Percentiles rank a stretch among this genome's conserved stretches.
These are phyloP conservation scores for Phthorimaea operculella DNA, from an alignment of 1,140 invertebrate species.

Conservation along the genomic window DNA sequence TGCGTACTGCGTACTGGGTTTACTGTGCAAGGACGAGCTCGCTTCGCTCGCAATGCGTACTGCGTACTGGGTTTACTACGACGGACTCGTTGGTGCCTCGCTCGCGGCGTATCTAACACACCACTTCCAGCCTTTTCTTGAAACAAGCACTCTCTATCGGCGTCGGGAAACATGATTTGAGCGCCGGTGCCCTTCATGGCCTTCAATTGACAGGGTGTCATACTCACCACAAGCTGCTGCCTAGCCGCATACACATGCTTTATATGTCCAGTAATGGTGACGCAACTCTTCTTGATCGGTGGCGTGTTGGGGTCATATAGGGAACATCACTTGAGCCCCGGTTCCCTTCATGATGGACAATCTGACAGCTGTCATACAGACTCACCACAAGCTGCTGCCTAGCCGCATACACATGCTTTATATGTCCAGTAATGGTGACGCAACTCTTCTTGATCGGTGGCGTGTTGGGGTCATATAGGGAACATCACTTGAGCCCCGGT, in stretches of 20 bases:
- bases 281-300: slow-evolving; percentile 87
- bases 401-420: slow-evolving; percentile 79
- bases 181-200: slow-evolving; percentile 77
- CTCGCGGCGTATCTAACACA: no score
- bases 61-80: no score
- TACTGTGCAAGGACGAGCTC: no score
- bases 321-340: slow-evolving; percentile 84
- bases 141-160: no score
- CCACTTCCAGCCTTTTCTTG: no score
- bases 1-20: no score
- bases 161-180: slow-evolving; percentile 90
- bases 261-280: slow-evolving; percentile 84
- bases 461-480: slow-evolving; percentile 82
- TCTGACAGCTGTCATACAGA: slow-evolving; percentile 90
- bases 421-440: slow-evolving; percentile 86
- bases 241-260: slow-evolving; percentile 82
- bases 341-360: slow-evolving; percentile 81
- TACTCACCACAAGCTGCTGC: slow-evolving; percentile 90
- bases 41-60: no score
- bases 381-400: slow-evolving; percentile 91
- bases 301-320: slow-evolving; percentile 83
- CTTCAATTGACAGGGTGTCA: no score
- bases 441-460: slow-evolving; percentile 89
- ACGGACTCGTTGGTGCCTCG: no score
- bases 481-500: slow-evolving; percentile 87